Percentiles rank a stretch among this genome's conserved stretches.
Evolutionary conservation across 2,797 vertebrate genomes (phyloP).

Genomic region (Odontamblyopus lacepedii): DNA sequence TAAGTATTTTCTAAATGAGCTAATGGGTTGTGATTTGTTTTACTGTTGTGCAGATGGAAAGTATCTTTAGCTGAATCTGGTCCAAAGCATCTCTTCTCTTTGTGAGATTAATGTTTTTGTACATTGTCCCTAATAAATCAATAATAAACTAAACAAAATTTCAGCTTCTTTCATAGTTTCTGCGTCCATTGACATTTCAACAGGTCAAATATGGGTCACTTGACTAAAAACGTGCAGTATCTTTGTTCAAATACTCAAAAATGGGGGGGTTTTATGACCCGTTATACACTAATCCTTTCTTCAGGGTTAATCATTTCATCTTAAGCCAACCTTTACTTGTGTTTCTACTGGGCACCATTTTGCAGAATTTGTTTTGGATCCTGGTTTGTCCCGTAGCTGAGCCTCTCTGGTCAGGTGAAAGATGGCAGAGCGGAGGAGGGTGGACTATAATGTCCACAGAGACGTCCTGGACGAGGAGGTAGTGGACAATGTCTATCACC

Average conservation of each 20-base stretch:
- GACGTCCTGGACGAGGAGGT: conserved; percentile 71
- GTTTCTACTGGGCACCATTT: background rate
- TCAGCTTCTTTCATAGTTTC: too few relatives aligned
- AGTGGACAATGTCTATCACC: conserved; percentile 69
- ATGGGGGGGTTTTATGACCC: background rate
- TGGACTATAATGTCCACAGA: conserved; percentile 63
- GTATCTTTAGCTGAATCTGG: too few relatives aligned
- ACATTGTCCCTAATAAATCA: too few relatives aligned
- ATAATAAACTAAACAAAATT: too few relatives aligned
- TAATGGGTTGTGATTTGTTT: too few relatives aligned
- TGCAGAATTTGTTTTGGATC: background rate
- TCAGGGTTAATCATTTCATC: background rate
- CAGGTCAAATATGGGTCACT: background rate
- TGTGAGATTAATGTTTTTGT: too few relatives aligned
- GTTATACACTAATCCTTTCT: background rate
- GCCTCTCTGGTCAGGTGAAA: background rate
- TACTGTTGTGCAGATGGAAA: too few relatives aligned
- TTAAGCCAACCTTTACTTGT: background rate
- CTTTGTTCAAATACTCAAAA: background rate
- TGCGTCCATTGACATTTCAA: background rate
- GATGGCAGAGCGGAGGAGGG: conserved; percentile 49
- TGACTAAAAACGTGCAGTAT: background rate
- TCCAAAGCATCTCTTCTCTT: too few relatives aligned
- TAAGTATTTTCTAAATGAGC: too few relatives aligned
- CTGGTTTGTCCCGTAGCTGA: background rate